Base-by-base conservation (phyloP, 2,888 invertebrate species). In the Idaea biselata region DNA sequence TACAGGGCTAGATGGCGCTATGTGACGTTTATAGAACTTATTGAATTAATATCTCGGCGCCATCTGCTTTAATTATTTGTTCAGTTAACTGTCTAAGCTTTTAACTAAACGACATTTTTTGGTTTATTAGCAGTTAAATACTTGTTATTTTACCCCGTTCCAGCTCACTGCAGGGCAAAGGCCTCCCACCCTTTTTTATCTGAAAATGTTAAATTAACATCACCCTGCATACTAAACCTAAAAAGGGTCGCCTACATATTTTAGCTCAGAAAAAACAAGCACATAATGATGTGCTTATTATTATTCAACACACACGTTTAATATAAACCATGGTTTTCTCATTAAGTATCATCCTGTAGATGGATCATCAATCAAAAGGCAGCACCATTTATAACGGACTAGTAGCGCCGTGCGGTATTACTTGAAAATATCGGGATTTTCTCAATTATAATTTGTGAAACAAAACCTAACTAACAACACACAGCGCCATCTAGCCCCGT, bases 281-380 rank as follows among this genome's bases (percentile, higher is more conserved):
- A 44, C 44, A 44, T 44, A 11, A 44, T 14, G 44, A 44, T 44
- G 44, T 44, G 44, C 25, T 25, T 25, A 11, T 44, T 44, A 44
- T 44, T 44, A 44, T 44, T 44, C 44, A 44, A 14, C 44, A 44
- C 44, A 44, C 44, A 44, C 44, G 44, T 8, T 44, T 44, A 8
- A 44, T 44, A 44, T 44, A 44, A 44, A 44, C 44, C 44, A 44
- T 44, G 44, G 44, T 44, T 44, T 44, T 44, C 44, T 44, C 44
- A 44, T 44, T 11, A 44, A 44, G 14, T 44, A 44, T 14, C 44
- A 44, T 44, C 44, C 44, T 44, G 44, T 44, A 44, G 14, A 14
- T 44, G 11, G 44, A 11, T 44, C 44, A 44, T 44, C 44, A 44
- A 44, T 44, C 44, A 44, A 44, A 44, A 44, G 44, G 14, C 14